These are phyloP conservation scores for Chloropsis cyanopogon DNA, from an alignment of 2,113 vertebrate species.

Conservation along the genomic window DNA sequence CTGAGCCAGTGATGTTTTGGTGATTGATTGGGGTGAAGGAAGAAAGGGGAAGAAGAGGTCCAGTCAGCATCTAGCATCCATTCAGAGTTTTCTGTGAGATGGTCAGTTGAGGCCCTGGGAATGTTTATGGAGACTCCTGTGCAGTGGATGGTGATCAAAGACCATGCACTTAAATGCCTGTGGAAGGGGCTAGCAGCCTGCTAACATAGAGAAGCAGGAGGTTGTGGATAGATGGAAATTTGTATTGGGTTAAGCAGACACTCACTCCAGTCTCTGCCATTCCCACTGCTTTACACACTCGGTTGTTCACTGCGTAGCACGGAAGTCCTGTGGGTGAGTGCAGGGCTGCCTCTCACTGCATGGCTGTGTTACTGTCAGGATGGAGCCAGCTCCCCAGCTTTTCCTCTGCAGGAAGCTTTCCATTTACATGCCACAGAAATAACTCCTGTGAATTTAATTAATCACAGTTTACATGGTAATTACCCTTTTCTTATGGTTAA, in stretches of 20 bases:
- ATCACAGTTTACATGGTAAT: conserved; percentile 71
- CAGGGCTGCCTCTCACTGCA: not conserved
- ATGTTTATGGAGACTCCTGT: not conserved
- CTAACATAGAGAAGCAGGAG: not conserved
- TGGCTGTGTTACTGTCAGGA: not conserved
- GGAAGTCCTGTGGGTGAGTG: not conserved
- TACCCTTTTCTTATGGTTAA: conserved; percentile 68
- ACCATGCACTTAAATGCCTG: not conserved
- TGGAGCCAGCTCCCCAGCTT: not conserved
- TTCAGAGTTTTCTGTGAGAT: not conserved
- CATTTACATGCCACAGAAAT: conserved; percentile 55
- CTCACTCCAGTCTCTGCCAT: not conserved
- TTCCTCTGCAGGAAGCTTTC: conserved; percentile 36
- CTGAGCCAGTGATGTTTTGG: not conserved
- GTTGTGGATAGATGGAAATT: not conserved
- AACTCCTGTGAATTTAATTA: conserved; percentile 68
- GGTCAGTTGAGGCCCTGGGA: not conserved
- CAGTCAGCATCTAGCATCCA: not conserved
- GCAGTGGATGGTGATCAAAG: not conserved
- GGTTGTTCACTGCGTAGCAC: not conserved
- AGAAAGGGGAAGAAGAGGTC: not conserved
- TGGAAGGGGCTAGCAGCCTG: not conserved
- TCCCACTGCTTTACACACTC: not conserved
- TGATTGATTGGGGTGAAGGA: not conserved
- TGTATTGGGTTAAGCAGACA: not conserved